Base-by-base conservation (phyloP, 2,113 vertebrate genomes). In the Dipodomys spectabilis region DNA sequence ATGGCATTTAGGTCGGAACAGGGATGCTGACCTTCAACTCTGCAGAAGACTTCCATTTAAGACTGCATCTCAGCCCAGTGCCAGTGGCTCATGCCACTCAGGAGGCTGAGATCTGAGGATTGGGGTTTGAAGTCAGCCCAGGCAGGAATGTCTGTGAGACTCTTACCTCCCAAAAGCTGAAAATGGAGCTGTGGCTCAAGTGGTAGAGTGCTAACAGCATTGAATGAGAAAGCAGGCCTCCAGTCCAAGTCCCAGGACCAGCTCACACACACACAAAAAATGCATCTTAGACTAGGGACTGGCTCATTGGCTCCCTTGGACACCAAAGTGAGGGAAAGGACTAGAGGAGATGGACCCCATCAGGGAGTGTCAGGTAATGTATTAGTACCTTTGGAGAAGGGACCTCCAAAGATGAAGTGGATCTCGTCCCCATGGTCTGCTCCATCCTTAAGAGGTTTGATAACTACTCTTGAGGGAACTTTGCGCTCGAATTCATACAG, bases 401-500 rank as follows among this genome's bases (percentile, higher is more conserved):
- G 98, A 1, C 60, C 81, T 75, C 99, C 98, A 2, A 99, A 97
- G 79, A 99, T 97, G 88, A 98, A 97, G 53, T 90, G 15, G 4
- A 99, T 8, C 69, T 99, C 99, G 71, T 98, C 98, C 57, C 27
- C 75, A 0, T 99, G 99, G 97, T 99, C 99, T 74, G 98, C 92
- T 45, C 97, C 95, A 13, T 99, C 98, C 97, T 97, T 99, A 35
- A 94, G 97, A 10, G 98, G 98, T 44, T 98, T 96, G 45, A 69
- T 35, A 3, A 95, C 90, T 57, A 97, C 15, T 0, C 65, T 0
- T 1, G 95, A 44, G 25, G 62, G 93, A 12, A 97, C 91, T 6
- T 97, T 44, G 92, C 98, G 97, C 16, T 98, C 98, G 96, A 98
- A 99, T 96, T 99, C 98, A 10, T 99, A 99, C 60, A 99, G 88